Evolutionary conservation across 1,140 invertebrate genomes (phyloP), one percentile per base, ranked within the genome.

Genomic region (Ostrea denselamellosa): DNA sequence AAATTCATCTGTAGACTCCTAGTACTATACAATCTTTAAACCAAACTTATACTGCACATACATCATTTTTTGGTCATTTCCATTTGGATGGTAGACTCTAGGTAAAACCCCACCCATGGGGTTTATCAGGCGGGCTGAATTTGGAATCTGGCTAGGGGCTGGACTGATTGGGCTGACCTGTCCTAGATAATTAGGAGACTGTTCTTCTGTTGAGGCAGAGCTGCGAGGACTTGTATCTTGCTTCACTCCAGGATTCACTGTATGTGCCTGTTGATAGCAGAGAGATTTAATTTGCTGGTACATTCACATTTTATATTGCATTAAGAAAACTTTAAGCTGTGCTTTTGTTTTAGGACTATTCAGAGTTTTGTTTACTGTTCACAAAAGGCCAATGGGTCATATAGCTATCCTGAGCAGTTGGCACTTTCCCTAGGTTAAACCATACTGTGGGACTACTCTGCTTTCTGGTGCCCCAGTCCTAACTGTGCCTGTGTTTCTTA

Each of bases 221-320:
- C 90, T 92, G 77, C 92, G 52, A 90, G 90, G 85, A 91, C 90
- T 83, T 92, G 94, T 92, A 86, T 94, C 95, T 14, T 93, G 92
- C 54, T 93, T 90, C 83, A 93, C 94, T 83, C 92, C 92, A 90
- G 89, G 94, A n/a, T 52, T 83, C 82, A 53, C 10, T 83, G 44
- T 10, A 83, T 17, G 7, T 4, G 44, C 44, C 82, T 83, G 82
- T 83, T 19, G 19, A 77, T 77, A 28, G 68, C 14, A 62, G 17
- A 62, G n/a, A 0, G n/a, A 62, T n/a, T 19, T 62, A 62, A 44
- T 44, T 44, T 44, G 34, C 34, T 44, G 34, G 34, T 44, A 44
- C 34, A 44, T 44, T 44, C 34, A 44, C 34, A 44, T 44, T 44
- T 44, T 44, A 44, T 1, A 44, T 1, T 5, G 5, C 1, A 44